A percentile compares a stretch with the other conserved stretches of the same genome.
Evolutionary conservation across 1,140 invertebrate genomes (phyloP).

Genomic region (Zaprionus gabonicus): DNA sequence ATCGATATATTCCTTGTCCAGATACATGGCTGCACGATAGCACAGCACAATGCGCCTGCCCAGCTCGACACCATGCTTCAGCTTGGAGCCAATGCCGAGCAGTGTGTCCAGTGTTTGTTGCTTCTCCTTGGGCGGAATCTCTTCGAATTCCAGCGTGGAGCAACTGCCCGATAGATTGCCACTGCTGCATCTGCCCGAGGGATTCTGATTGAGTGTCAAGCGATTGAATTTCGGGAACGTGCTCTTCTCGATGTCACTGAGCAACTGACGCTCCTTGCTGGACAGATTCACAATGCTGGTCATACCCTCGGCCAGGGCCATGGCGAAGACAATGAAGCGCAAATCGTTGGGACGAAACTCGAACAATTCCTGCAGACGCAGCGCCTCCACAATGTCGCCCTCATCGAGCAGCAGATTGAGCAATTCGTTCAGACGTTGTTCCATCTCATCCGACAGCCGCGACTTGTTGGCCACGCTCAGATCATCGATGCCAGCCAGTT

Average conservation of each 20-base stretch:
- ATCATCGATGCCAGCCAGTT: slow-evolving; percentile 80
- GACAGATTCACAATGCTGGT: slow-evolving; percentile 74
- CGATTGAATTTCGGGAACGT: slow-evolving; percentile 79
- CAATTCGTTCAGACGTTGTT: slow-evolving; percentile 60
- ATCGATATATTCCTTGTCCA: slow-evolving; percentile 86
- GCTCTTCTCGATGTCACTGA: slow-evolving; percentile 74
- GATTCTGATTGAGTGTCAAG: slow-evolving; percentile 68
- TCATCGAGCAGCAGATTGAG: slow-evolving; percentile 79
- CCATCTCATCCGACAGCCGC: slow-evolving; percentile 50
- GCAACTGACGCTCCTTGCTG: slow-evolving; percentile 71
- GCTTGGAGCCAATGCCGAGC: slow-evolving; percentile 80
- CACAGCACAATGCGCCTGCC: slow-evolving; percentile 86
- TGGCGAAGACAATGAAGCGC: slow-evolving; percentile 85
- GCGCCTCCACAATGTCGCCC: slow-evolving; percentile 84
- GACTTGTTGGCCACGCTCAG: slow-evolving; percentile 67
- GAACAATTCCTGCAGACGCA: slow-evolving; percentile 85
- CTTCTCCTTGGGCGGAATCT: slow-evolving; percentile 80
- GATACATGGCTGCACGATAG: slow-evolving; percentile 86
- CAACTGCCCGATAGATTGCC: slow-evolving; percentile 68
- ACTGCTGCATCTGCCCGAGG: slow-evolving; percentile 53
- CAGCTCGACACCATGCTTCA: slow-evolving; percentile 85
- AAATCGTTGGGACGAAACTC: slow-evolving; percentile 84
- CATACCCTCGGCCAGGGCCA: slow-evolving; percentile 85
- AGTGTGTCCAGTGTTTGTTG: slow-evolving; percentile 75
- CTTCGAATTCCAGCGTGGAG: slow-evolving; percentile 78